phyloP scores from a whole-genome alignment of 2,113 vertebrate genomes.

The Xiphophorus couchianus region DNA sequence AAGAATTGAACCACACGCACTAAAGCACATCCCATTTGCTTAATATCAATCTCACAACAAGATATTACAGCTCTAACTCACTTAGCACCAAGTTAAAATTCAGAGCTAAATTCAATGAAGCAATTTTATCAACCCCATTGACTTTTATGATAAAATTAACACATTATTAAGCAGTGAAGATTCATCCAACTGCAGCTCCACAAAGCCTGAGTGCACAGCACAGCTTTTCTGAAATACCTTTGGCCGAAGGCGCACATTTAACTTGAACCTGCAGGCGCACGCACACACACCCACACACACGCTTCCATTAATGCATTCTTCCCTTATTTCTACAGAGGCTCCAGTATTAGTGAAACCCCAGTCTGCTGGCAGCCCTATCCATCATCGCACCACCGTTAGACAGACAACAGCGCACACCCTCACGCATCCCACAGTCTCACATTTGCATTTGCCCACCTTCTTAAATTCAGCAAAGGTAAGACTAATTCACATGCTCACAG shows the following conservation, averaged over 20 bases:
- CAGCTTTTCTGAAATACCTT: constrained; percentile 10
- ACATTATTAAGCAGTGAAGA: constrained; percentile 13
- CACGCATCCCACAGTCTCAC: constrained; percentile 51
- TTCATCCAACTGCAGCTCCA: constrained; percentile 1
- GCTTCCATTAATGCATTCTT: constrained; percentile 47
- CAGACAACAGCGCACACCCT: constrained; percentile 61
- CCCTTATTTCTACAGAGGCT: constrained; percentile 52
- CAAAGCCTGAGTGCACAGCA: constrained; percentile 1
- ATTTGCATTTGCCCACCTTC: constrained; percentile 73
- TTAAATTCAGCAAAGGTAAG: constrained; percentile 69
- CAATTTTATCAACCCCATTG: constrained; percentile 28
- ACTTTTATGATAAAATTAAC: constrained; percentile 33
- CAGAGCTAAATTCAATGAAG: constrained; percentile 13
- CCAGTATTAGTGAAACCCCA: constrained; percentile 65
- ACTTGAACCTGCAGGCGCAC: constrained; percentile 19
- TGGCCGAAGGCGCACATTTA: constrained; percentile 30
- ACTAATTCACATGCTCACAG: constrained; percentile 63
- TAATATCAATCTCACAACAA: constrained; percentile 9
- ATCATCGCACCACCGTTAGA: constrained; percentile 62
- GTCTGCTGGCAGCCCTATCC: constrained; percentile 71
- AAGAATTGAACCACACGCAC: neutral
- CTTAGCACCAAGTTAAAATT: constrained; percentile 12
- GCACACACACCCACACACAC: constrained; percentile 23
- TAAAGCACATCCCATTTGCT: neutral
- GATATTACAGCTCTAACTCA: constrained; percentile 14